Base-by-base conservation (phyloP, 2,888 invertebrate species). In the Melieria crassipennis region DNA sequence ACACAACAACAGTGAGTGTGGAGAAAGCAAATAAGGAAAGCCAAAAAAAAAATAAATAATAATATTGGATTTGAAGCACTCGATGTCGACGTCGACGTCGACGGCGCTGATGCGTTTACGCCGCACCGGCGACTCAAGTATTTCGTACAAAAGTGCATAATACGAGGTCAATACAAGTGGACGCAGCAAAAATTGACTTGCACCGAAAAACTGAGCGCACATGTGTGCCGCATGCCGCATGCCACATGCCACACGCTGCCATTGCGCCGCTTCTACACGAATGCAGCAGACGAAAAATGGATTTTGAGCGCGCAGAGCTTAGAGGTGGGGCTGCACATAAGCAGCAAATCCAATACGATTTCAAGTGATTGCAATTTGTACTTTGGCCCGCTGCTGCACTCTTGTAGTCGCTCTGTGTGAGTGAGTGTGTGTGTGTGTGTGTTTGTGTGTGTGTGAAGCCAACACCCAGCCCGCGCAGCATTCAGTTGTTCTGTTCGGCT, bases 81-180 rank as follows among this genome's bases (percentile, higher is more conserved):
- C 7, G 42, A 11, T 11, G 11, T 45, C 55, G 56, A 48, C 43
- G 56, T 45, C 5, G 10, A 13, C 60, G 52, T 42, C 13, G 64
- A 11, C 13, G 52, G 16, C 45, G 52, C 60, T 67, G n/a, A 16
- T 60, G 42, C 30, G 42, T 30, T 30, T 30, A 30, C 30, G 30
- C 30, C 30, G 30, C 1, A 30, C 30, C 30, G 30, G 30, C 30
- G 30, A 30, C 30, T 61, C 52, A 61, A 67, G 67, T 60, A 61
- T 45, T 67, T 61, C 60, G 11, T 58, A 42, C 57, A 42, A 47
- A 66, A 67, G 67, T 50, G 71, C 67, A 71, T 71, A 71, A 71
- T 67, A 71, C 64, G 63, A 52, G 71, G 71, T 71, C 71, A 71
- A 63, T 65, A 67, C 63, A 67, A 70, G 61, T 58, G 60, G 52